Conservation (phyloP, 2,113 vertebrate genomes). For the Pterocles gutturalis region DNA sequence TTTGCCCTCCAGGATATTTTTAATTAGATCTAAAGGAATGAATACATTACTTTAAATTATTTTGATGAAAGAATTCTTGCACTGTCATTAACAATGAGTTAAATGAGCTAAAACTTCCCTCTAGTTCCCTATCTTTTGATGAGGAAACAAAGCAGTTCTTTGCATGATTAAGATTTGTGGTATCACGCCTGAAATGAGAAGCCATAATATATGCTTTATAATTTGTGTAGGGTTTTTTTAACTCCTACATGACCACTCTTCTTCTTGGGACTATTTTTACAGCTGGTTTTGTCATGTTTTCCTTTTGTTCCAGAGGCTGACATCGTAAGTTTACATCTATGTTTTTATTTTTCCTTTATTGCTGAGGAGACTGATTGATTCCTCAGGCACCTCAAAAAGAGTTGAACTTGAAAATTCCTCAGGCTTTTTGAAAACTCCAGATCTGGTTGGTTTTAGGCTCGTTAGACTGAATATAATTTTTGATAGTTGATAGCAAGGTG, state of each 20-base stretch:
- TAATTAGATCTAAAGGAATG: constrained; percentile 49
- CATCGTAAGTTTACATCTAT: background rate
- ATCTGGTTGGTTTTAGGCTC: background rate
- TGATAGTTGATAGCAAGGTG: background rate
- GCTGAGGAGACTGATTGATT: background rate
- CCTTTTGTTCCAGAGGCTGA: background rate
- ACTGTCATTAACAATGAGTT: constrained; percentile 49
- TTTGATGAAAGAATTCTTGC: constrained; percentile 38
- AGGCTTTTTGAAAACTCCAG: background rate
- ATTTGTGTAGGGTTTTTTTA: constrained; percentile 46
- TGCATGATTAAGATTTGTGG: constrained; percentile 68
- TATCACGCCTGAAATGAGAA: constrained; percentile 52
- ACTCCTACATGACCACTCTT: constrained; percentile 15
- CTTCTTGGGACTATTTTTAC: constrained; percentile 10
- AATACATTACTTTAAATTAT: constrained; percentile 56
- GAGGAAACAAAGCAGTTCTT: constrained; percentile 64
- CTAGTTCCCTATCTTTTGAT: constrained; percentile 59
- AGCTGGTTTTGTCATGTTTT: constrained; percentile 68
- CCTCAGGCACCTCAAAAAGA: background rate
- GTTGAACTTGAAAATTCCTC: background rate
- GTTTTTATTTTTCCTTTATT: constrained; percentile 16
- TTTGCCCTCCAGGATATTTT: constrained; percentile 14
- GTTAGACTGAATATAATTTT: background rate
- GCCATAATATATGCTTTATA: background rate
- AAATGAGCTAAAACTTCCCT: constrained; percentile 45